Evolutionary conservation across 2,797 vertebrate genomes (phyloP).

Genomic region (Caiman crocodilus): DNA sequence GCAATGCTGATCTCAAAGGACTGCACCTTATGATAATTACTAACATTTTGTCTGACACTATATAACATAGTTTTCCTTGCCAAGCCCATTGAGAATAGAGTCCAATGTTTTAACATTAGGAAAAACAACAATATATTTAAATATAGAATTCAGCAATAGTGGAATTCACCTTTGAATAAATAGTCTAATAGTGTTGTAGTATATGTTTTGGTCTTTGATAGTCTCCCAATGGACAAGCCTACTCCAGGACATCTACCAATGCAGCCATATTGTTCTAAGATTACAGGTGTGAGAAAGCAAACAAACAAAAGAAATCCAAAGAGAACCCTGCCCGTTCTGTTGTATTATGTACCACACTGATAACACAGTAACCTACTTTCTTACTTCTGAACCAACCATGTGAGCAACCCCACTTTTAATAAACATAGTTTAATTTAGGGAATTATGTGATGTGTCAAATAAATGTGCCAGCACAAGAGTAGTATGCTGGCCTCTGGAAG

Average conservation of each 20-base stretch:
- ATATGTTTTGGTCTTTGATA: slow-evolving; percentile 26
- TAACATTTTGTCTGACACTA: slow-evolving; percentile 44
- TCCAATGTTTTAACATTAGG: neutral
- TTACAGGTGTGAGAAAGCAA: slow-evolving; percentile 25
- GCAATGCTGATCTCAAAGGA: slow-evolving; percentile 57
- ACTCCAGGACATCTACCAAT: neutral
- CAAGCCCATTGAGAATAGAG: slow-evolving; percentile 38
- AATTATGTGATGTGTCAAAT: no score
- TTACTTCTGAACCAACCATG: neutral
- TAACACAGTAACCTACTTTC: neutral
- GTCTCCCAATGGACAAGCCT: slow-evolving; percentile 3
- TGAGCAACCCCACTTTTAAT: neutral
- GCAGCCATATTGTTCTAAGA: neutral
- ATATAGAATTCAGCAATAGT: slow-evolving; percentile 46
- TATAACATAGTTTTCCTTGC: slow-evolving; percentile 15
- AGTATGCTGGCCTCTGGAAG: neutral
- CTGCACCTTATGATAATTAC: slow-evolving; percentile 48
- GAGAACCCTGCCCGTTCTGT: neutral
- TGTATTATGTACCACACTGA: neutral
- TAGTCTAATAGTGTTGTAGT: slow-evolving; percentile 30
- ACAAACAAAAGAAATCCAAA: slow-evolving; percentile 7
- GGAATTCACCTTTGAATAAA: slow-evolving; percentile 43
- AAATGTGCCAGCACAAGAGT: no score
- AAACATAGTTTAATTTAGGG: neutral
- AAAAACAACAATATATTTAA: slow-evolving; percentile 23